Evolutionary conservation across 1,140 invertebrate genomes (phyloP), one percentile per base, ranked within the genome.

Genomic region (Drosophila oshimai): DNA sequence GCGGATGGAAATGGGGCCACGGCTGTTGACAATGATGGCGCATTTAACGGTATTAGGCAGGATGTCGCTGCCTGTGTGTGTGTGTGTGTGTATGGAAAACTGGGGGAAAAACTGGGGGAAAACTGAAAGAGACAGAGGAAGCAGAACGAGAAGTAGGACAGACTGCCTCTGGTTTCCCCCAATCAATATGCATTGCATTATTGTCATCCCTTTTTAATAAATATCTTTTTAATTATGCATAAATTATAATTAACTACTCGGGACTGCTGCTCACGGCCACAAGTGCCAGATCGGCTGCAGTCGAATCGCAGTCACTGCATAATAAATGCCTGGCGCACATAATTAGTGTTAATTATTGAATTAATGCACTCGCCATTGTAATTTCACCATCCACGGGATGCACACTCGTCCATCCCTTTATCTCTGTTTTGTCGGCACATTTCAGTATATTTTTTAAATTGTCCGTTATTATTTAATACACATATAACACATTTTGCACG

Each of bases 321-420:
- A 41, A 60, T 80, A 75, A 80, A 80, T 80, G 75, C 70, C 53
- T 34, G 64, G 70, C 33, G 72, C 46, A 46, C 71, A 81, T 81
- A 81, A 81, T 75, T 80, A 81, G 77, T 81, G 76, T 81, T 81
- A 81, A 80, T 81, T 81, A 81, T 79, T 67, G 76, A 81, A 69
- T 81, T 81, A 81, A 81, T 81, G 77, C 76, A 80, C 71, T 80
- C 60, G 60, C 77, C 70, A 80, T 80, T 80, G 67, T 62, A 57
- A 71, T 71, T 80, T 39, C 69, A 71, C 62, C 62, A 75, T 58
- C 49, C 37, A 36, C 20, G 37, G 39, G 57, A 53, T 26, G 28
- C 67, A 9, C 41, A 34, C 53, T 45, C 37, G 37, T 9, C 51
- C 29, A 18, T 18, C 13, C 20, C 26, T 36, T 47, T 53, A 31